Evolutionary conservation across 2,888 invertebrate species (phyloP).

Genomic region (Dilophus febrilis): DNA sequence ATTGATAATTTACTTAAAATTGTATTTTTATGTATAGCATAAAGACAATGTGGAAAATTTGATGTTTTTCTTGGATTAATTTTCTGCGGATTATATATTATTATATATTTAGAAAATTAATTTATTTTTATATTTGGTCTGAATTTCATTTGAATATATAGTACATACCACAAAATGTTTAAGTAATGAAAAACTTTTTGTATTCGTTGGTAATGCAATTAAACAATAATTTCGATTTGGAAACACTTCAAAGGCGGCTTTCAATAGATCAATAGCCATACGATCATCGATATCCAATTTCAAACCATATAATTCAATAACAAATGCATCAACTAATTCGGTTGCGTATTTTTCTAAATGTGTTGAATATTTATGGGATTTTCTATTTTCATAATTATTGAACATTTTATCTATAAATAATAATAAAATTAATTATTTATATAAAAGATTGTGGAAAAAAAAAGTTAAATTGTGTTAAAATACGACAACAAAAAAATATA

Average conservation of each 20-base stretch:
- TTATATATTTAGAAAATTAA: neutral
- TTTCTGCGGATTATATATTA: neutral
- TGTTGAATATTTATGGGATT: too few relatives aligned
- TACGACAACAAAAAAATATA: too few relatives aligned
- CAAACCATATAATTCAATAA: constrained; percentile 40
- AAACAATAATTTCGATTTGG: constrained; percentile 39
- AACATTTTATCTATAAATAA: too few relatives aligned
- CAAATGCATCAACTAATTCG: constrained; percentile 35
- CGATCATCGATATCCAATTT: constrained; percentile 35
- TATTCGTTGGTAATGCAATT: constrained; percentile 12
- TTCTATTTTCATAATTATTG: too few relatives aligned
- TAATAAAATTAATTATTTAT: too few relatives aligned
- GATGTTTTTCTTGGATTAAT: too few relatives aligned
- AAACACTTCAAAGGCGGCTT: constrained; percentile 48
- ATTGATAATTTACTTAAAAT: too few relatives aligned
- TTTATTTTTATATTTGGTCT: neutral
- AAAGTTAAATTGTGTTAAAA: too few relatives aligned
- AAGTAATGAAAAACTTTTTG: neutral
- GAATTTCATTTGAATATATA: too few relatives aligned
- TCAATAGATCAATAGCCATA: constrained; percentile 36
- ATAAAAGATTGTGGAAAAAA: too few relatives aligned
- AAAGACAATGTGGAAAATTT: too few relatives aligned
- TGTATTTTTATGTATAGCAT: too few relatives aligned
- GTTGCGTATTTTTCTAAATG: constrained; percentile 1
- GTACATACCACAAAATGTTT: constrained; percentile 7